These are phyloP conservation scores for Trichechus manatus DNA, from an alignment of 2,113 vertebrate genomes.

Conservation along the genomic window DNA sequence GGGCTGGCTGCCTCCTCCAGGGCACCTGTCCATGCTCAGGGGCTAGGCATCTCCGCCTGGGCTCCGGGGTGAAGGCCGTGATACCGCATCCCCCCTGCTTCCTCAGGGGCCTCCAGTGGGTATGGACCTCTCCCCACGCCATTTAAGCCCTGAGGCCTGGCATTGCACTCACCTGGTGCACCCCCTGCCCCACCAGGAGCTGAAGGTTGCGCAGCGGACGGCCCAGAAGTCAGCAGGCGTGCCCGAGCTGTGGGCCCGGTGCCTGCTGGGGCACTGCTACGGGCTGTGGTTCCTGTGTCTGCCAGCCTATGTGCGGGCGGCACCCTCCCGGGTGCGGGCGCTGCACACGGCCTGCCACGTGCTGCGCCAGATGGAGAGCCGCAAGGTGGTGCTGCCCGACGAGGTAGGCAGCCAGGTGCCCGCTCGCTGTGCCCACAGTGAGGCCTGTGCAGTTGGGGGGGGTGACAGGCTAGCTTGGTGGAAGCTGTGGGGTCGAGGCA, in stretches of 20 bases:
- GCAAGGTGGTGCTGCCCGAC: conserved; percentile 95
- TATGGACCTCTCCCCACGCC: not conserved
- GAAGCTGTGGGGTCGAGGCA: not conserved
- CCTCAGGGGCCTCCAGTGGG: not conserved
- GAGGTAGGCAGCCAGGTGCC: conserved; percentile 87
- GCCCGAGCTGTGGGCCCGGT: conserved; percentile 96
- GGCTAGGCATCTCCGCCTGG: not conserved
- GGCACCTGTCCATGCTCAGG: not conserved
- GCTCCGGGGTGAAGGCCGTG: not conserved
- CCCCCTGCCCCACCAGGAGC: conserved; percentile 89
- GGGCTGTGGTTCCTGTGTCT: conserved; percentile 98
- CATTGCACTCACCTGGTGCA: rapidly evolving
- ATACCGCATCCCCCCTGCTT: not conserved
- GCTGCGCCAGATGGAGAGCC: conserved; percentile 95
- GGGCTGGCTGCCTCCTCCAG: not conserved
- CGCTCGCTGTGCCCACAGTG: rapidly evolving
- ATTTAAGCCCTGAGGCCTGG: not conserved
- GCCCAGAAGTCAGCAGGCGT: conserved; percentile 93
- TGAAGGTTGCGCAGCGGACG: conserved; percentile 94
- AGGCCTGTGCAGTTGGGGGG: not conserved
- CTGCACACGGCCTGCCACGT: conserved; percentile 95
- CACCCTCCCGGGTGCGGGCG: conserved; percentile 91
- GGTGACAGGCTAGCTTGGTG: not conserved
- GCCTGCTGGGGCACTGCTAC: conserved; percentile 96
- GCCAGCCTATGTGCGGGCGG: conserved; percentile 92